phyloP scores from a whole-genome alignment of 2,113 vertebrate genomes.

The Pterocles burchelli region DNA sequence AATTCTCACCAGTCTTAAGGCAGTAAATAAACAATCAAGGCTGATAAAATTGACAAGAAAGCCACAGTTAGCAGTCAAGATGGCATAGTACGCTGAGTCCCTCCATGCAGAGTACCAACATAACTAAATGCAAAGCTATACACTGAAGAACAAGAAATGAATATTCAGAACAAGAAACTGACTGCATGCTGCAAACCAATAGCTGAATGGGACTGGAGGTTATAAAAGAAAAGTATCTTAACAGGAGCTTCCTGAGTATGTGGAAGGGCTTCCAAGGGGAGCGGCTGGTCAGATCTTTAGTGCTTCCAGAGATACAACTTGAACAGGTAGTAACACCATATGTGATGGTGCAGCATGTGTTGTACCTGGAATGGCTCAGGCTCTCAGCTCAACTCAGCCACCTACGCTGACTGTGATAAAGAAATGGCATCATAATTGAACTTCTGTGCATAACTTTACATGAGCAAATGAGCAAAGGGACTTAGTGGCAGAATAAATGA shows the following conservation, averaged over 20 bases:
- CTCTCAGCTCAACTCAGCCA: neutral
- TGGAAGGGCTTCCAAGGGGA: neutral
- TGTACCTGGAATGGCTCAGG: neutral
- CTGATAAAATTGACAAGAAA: neutral
- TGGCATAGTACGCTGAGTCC: neutral
- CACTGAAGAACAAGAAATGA: neutral
- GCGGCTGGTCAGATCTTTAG: neutral
- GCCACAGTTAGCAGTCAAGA: fast-evolving
- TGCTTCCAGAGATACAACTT: neutral
- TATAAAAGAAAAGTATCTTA: neutral
- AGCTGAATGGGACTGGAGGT: neutral
- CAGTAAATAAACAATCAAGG: neutral
- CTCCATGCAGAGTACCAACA: neutral
- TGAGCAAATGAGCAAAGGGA: neutral
- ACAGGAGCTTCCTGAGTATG: neutral
- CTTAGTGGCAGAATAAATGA: neutral
- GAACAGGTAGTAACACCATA: fast-evolving
- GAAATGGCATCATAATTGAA: neutral
- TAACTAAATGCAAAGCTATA: neutral
- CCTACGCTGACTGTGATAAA: neutral
- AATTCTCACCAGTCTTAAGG: neutral
- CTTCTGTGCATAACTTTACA: neutral
- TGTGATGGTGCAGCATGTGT: neutral
- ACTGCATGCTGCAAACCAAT: neutral
- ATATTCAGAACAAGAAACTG: neutral